Evolutionary conservation across 2,113 vertebrate species (phyloP).

Genomic region (Cyanistes caeruleus): DNA sequence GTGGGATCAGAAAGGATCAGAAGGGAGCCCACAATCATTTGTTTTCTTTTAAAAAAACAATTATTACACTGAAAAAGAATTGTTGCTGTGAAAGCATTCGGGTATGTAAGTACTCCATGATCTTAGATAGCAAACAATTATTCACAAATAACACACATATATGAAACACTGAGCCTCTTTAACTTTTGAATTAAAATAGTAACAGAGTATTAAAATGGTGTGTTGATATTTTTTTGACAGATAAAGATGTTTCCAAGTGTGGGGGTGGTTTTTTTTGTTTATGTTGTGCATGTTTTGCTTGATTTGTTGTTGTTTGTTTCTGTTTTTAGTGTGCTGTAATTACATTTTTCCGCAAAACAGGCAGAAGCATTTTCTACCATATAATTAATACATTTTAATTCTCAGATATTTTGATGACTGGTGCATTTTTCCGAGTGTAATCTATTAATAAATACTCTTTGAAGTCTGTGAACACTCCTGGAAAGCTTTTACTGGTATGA

Average conservation of each 20-base stretch:
- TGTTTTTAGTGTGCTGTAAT: not conserved
- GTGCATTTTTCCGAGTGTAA: not conserved
- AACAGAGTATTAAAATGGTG: not conserved
- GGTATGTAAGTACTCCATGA: not conserved
- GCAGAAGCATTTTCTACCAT: not conserved
- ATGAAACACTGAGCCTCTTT: not conserved
- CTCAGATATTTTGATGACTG: not conserved
- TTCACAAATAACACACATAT: not conserved
- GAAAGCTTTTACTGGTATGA: constrained; percentile 15
- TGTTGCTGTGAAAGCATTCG: not conserved
- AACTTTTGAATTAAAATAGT: not conserved
- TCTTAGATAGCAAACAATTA: not conserved
- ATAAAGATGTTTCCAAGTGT: not conserved
- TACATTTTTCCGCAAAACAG: not conserved
- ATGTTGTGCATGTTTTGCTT: not conserved
- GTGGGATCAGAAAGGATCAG: not conserved
- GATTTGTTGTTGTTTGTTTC: not conserved
- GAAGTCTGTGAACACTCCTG: not conserved
- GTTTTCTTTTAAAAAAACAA: not conserved
- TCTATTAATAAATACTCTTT: constrained; percentile 11
- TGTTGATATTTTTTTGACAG: not conserved
- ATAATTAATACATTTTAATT: not conserved
- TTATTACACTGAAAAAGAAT: not conserved
- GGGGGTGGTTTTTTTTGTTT: accelerated
- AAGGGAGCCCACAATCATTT: not conserved